Evolutionary conservation across 2,113 vertebrate species (phyloP).

Genomic region (Ptyas mucosa): DNA sequence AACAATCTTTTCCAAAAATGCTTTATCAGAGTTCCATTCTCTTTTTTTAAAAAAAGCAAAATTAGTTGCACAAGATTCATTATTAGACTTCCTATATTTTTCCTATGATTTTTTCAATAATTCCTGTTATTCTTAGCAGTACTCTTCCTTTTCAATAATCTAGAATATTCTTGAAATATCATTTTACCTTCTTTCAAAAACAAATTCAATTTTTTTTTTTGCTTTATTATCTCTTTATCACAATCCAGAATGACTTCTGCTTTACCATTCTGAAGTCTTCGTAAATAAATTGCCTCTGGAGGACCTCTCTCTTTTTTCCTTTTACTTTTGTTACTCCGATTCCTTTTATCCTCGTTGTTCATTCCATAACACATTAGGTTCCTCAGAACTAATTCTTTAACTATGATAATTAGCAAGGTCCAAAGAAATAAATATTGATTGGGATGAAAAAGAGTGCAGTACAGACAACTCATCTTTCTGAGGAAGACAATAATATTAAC

Average conservation of each 20-base stretch:
- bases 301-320: not conserved
- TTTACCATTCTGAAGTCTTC: not conserved
- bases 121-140: not conserved
- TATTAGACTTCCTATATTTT: not conserved
- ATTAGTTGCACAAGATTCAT: not conserved
- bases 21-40: not conserved
- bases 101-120: not conserved
- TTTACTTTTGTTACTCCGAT: not conserved
- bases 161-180: not conserved
- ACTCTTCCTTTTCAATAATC: not conserved
- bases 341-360: not conserved
- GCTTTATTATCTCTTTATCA: not conserved
- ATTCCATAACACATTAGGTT: not conserved
- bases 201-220: not conserved
- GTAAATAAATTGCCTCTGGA: not conserved
- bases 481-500: not conserved
- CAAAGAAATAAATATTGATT: not conserved
- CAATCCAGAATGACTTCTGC: not conserved
- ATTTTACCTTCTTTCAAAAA: not conserved
- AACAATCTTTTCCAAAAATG: not conserved
- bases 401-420: not conserved
- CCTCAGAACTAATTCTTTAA: not conserved
- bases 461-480: not conserved
- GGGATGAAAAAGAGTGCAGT: not conserved
- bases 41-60: not conserved